Percentiles rank a stretch among this genome's conserved stretches.
Conservation (phyloP, 2,888 invertebrate species). For the Trichopoda pennipes region DNA sequence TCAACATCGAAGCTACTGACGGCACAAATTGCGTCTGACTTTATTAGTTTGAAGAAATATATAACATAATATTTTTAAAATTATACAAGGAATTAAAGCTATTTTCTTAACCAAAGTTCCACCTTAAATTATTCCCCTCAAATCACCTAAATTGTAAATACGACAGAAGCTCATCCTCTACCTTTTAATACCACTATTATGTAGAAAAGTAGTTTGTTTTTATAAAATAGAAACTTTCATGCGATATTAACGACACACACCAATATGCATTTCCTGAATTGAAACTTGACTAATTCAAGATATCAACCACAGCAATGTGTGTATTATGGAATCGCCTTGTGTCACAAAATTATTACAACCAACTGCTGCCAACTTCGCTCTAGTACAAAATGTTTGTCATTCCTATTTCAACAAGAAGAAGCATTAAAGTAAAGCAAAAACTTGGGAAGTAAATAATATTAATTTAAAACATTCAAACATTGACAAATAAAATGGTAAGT, state of each 20-base stretch:
- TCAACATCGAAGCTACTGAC: no score
- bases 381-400: constrained; percentile 71
- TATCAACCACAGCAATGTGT: neutral
- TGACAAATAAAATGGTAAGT: constrained; percentile 24
- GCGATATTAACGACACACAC: neutral
- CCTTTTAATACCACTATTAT: no score
- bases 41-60: no score
- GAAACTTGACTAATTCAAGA: neutral
- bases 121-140: no score
- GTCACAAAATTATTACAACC: neutral
- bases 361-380: constrained; percentile 71
- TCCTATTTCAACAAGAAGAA: constrained; percentile 59
- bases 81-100: no score
- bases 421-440: constrained; percentile 11
- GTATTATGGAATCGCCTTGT: neutral
- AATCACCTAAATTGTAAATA: no score
- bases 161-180: no score
- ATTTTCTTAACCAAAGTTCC: no score
- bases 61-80: no score
- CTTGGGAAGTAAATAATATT: neutral
- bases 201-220: no score
- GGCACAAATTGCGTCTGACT: no score
- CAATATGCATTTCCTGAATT: neutral
- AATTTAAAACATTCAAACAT: neutral
- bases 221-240: neutral